Evolutionary conservation across 2,797 vertebrate genomes (phyloP).

Genomic region (Cossypha dichroa): DNA sequence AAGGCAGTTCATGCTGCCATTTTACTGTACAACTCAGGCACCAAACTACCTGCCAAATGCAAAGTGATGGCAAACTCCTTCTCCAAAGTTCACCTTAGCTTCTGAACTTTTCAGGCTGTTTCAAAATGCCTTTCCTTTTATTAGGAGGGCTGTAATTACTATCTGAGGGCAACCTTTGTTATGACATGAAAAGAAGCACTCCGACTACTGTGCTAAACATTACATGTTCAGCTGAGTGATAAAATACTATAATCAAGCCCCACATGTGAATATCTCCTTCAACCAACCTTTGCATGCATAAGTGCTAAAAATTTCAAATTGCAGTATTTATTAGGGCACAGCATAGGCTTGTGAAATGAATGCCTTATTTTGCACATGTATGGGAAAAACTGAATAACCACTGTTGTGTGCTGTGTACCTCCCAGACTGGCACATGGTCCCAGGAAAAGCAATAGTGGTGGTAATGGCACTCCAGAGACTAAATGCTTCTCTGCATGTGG

Average conservation of each 20-base stretch:
- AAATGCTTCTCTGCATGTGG: background rate
- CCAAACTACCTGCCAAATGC: background rate
- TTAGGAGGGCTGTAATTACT: conserved; percentile 55
- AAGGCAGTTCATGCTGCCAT: background rate
- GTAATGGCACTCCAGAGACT: background rate
- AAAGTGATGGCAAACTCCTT: background rate
- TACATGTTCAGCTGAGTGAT: conserved; percentile 17
- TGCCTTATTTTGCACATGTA: background rate
- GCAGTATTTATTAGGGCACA: background rate
- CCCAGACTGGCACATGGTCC: accelerated
- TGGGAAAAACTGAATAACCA: background rate
- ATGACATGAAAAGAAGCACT: conserved; percentile 46
- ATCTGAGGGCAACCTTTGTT: conserved; percentile 51
- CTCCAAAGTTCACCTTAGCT: background rate
- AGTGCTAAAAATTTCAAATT: background rate
- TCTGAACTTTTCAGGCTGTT: conserved; percentile 19
- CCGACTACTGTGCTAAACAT: conserved; percentile 26
- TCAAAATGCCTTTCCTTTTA: conserved; percentile 22
- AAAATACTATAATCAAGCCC: conserved; percentile 64
- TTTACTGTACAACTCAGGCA: background rate
- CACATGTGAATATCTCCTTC: conserved; percentile 17
- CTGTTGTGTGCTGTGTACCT: background rate
- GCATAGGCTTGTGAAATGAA: background rate
- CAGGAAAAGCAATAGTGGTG: background rate
- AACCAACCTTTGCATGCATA: background rate